A percentile compares a stretch with the other conserved stretches of the same genome.
These are phyloP conservation scores for Mormyrops boulengeri DNA, from an alignment of 2,797 vertebrate species.

Conservation along the genomic window DNA sequence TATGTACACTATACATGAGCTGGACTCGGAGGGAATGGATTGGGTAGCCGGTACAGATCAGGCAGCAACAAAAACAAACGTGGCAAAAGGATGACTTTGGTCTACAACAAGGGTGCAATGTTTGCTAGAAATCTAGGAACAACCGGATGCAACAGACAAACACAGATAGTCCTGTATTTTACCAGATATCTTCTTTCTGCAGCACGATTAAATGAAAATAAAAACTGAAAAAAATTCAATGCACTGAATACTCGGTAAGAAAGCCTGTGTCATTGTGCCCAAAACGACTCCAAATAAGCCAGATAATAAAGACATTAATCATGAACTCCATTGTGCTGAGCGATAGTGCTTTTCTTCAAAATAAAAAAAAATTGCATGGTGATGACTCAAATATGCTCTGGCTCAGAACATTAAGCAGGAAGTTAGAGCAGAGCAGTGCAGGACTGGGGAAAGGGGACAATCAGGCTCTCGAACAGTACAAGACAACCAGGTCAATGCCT, in stretches of 20 bases:
- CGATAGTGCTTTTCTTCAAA: not conserved
- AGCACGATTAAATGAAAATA: not conserved
- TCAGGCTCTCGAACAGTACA: not conserved
- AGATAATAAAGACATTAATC: not conserved
- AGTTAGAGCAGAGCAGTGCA: not conserved
- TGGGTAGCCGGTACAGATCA: not conserved
- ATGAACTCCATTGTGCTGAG: not conserved
- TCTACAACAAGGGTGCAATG: not conserved
- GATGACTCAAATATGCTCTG: not conserved
- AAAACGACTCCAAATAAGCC: not conserved
- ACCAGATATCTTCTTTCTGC: not conserved
- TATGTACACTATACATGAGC: not conserved
- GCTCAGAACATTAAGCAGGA: not conserved
- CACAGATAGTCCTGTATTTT: not conserved
- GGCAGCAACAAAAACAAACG: not conserved
- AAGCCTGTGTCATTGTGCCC: not conserved
- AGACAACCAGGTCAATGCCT: not conserved
- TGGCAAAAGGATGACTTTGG: not conserved
- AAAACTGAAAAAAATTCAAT: not conserved
- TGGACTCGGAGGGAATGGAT: not conserved
- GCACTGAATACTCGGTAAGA: not conserved
- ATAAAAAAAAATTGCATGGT: not conserved
- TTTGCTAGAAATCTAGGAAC: not conserved
- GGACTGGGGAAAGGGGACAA: not conserved
- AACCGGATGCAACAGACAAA: not conserved